Conservation (phyloP, 2,113 vertebrate species). For the Penelope pileata region DNA sequence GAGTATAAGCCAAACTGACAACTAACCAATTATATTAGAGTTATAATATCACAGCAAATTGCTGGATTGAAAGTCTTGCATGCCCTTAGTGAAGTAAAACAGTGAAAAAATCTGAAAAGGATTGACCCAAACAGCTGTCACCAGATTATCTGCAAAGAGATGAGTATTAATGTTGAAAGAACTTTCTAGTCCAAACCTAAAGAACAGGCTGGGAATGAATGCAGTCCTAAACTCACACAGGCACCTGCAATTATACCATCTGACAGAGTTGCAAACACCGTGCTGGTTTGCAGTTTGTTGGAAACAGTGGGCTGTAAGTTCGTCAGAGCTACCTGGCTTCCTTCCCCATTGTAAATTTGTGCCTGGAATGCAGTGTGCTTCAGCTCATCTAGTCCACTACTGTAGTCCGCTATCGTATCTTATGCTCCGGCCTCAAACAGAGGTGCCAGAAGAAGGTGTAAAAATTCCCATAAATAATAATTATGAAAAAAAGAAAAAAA, state of each 20-base stretch:
- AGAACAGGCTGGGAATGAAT: rapidly evolving
- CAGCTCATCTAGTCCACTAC: not conserved
- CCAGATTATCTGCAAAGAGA: not conserved
- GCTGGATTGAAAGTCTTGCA: not conserved
- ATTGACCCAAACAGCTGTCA: not conserved
- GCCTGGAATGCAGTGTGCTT: not conserved
- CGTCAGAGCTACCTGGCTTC: too few relatives aligned
- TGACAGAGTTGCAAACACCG: not conserved
- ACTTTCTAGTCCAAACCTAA: not conserved
- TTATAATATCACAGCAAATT: not conserved
- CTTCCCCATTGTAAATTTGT: not conserved
- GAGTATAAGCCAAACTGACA: not conserved
- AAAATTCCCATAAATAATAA: conserved; percentile 57
- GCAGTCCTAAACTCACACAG: not conserved
- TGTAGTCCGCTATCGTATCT: not conserved
- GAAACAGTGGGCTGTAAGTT: not conserved
- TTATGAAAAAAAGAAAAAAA: not conserved
- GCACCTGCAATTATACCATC: rapidly evolving
- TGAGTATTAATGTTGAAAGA: not conserved
- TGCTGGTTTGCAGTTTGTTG: not conserved
- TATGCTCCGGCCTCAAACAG: not conserved
- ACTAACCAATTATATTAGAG: not conserved
- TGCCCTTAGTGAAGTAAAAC: not conserved
- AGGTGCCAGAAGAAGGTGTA: conserved; percentile 28
- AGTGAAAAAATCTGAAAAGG: not conserved